Percentiles rank a stretch among this genome's conserved stretches.
Conservation (phyloP, 2,888 invertebrate genomes). For the Nipponacmea schrenckii region DNA sequence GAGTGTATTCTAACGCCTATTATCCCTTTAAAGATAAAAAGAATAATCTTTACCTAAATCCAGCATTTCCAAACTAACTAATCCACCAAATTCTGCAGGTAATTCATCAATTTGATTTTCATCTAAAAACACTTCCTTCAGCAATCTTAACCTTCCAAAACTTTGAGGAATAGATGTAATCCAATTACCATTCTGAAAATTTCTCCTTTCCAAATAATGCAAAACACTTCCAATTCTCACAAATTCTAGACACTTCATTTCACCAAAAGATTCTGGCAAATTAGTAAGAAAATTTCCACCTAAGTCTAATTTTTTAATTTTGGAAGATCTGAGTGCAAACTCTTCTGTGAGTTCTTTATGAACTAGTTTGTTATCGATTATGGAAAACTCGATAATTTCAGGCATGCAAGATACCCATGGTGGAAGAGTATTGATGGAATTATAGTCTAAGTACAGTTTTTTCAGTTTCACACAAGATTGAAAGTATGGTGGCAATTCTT, state of each 20-base stretch:
- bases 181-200: conserved; percentile 63
- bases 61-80: conserved; percentile 49
- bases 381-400: conserved; percentile 39
- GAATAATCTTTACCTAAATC: conserved; percentile 49
- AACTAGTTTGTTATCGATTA: conserved; percentile 47
- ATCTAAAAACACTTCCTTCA: conserved; percentile 50
- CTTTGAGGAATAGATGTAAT: conserved; percentile 46
- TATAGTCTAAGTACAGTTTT: conserved; percentile 46
- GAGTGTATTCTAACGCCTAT: too few relatives aligned
- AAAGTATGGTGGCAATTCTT: conserved; percentile 39
- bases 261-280: conserved; percentile 52
- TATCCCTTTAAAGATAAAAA: too few relatives aligned
- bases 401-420: conserved; percentile 44
- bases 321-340: conserved; percentile 32
- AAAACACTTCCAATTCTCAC: conserved; percentile 57
- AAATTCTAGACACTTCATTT: conserved; percentile 44
- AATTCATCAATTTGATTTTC: conserved; percentile 56
- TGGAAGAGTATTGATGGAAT: conserved; percentile 43
- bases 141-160: conserved; percentile 42
- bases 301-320: conserved; percentile 43
- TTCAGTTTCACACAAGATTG: conserved; percentile 38
- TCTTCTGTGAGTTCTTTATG: conserved; percentile 35
- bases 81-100: conserved; percentile 54
- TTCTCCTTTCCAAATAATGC: conserved; percentile 54
- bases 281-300: conserved; percentile 54